Evolutionary conservation across 2,797 vertebrate genomes (phyloP).

Genomic region (Lagocephalus sceleratus): DNA sequence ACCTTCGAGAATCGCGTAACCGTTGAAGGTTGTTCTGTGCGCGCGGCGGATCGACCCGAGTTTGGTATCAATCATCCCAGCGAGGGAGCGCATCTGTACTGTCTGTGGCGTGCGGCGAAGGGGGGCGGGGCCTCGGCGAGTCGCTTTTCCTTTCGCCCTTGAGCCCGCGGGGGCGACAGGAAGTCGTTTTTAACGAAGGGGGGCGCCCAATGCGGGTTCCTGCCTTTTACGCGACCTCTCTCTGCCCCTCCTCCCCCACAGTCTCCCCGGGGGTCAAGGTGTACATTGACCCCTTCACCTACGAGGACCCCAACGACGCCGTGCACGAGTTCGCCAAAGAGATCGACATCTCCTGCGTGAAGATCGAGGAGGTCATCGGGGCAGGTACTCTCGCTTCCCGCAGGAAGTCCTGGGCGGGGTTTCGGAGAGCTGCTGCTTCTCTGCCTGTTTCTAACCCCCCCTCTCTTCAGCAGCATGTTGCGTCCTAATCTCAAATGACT

Average conservation of each 20-base stretch:
- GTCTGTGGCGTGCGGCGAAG: no score
- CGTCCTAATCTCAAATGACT: slow-evolving; percentile 67
- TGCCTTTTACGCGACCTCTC: slow-evolving; percentile 3
- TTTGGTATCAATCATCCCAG: no score
- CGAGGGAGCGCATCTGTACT: no score
- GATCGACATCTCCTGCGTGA: slow-evolving; percentile 98
- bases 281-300: slow-evolving; percentile 98
- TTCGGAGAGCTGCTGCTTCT: slow-evolving; percentile 30
- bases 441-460: slow-evolving; percentile 20
- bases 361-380: slow-evolving; percentile 98
- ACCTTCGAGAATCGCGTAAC: no score
- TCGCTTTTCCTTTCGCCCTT: no score
- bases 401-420: slow-evolving; percentile 28
- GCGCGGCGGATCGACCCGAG: no score
- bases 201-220: no score
- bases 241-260: slow-evolving; percentile 38
- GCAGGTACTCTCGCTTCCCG: slow-evolving; percentile 79
- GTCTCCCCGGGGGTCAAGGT: slow-evolving; percentile 96
- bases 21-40: no score
- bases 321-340: slow-evolving; percentile 97
- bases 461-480: slow-evolving; percentile 49
- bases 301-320: slow-evolving; percentile 96
- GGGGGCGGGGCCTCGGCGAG: no score
- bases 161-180: no score
- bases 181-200: no score